Evolutionary conservation across 2,797 vertebrate genomes (phyloP).

Genomic region (Sebastiscus tertius): DNA sequence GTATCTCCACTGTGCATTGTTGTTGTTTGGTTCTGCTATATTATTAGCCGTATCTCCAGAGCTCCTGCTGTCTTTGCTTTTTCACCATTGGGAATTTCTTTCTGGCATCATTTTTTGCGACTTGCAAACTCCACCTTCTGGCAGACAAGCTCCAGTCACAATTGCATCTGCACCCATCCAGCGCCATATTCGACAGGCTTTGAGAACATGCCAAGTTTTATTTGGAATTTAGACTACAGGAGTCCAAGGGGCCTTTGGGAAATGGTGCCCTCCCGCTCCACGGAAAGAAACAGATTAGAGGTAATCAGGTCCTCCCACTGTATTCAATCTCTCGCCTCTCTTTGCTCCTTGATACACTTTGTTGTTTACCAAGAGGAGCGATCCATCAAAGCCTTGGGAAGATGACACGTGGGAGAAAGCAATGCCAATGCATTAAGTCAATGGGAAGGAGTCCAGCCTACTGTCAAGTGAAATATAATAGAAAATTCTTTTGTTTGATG

Average conservation of each 20-base stretch:
- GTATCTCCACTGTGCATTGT: not conserved
- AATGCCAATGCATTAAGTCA: conserved; percentile 35
- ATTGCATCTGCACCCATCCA: conserved; percentile 4
- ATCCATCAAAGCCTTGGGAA: conserved; percentile 61
- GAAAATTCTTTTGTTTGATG: conserved; percentile 40
- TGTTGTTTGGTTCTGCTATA: not conserved
- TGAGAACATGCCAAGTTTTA: conserved; percentile 42
- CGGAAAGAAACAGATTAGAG: conserved; percentile 53
- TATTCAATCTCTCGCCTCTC: conserved; percentile 55
- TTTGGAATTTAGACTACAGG: conserved; percentile 17
- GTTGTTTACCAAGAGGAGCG: conserved; percentile 64
- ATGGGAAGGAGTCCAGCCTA: conserved; percentile 30
- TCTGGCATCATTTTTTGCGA: not conserved
- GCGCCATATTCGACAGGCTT: not conserved
- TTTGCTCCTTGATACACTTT: conserved; percentile 57
- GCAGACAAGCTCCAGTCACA: not conserved
- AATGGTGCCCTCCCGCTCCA: conserved; percentile 36
- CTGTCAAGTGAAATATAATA: conserved; percentile 32
- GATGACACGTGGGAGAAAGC: conserved; percentile 46
- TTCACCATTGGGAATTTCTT: not conserved
- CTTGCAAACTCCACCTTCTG: conserved; percentile 8
- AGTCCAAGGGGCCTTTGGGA: conserved; percentile 34
- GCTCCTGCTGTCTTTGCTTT: not conserved
- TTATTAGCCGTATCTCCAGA: conserved; percentile 13
- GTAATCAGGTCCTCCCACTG: conserved; percentile 63